Conservation (phyloP, 2,797 vertebrate species). For the Corythornis leucogaster region DNA sequence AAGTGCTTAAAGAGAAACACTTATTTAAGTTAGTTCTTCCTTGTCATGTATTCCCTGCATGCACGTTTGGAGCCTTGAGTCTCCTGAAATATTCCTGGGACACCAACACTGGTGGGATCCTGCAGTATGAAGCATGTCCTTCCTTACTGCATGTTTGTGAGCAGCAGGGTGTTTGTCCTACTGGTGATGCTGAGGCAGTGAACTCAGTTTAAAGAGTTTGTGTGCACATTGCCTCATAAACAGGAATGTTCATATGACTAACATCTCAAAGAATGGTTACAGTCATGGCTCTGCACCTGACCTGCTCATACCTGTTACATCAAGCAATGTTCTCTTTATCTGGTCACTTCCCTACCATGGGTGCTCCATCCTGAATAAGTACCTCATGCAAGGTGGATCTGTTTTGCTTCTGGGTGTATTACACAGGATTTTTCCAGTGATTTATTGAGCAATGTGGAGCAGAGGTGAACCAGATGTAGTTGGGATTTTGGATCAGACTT, state of each 20-base stretch:
- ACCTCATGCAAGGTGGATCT: neutral
- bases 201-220: neutral
- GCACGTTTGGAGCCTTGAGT: neutral
- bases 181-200: neutral
- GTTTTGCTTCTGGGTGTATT: neutral
- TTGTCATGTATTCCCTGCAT: neutral
- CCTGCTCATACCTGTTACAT: neutral
- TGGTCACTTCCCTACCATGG: neutral
- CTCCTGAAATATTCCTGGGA: neutral
- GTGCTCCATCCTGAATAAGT: neutral
- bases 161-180: neutral
- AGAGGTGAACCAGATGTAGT: neutral
- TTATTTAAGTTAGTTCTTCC: neutral
- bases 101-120: neutral
- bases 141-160: neutral
- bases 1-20: neutral
- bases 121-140: neutral
- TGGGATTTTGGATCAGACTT: neutral
- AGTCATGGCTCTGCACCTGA: neutral
- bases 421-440: neutral
- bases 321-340: neutral
- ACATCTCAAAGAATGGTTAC: neutral
- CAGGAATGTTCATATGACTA: neutral
- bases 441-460: neutral
- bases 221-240: neutral